Percentiles rank a stretch among this genome's conserved stretches.
These are phyloP conservation scores for Pseudolaguvia tuberculata DNA, from an alignment of 2,113 vertebrate species.

Conservation along the genomic window DNA sequence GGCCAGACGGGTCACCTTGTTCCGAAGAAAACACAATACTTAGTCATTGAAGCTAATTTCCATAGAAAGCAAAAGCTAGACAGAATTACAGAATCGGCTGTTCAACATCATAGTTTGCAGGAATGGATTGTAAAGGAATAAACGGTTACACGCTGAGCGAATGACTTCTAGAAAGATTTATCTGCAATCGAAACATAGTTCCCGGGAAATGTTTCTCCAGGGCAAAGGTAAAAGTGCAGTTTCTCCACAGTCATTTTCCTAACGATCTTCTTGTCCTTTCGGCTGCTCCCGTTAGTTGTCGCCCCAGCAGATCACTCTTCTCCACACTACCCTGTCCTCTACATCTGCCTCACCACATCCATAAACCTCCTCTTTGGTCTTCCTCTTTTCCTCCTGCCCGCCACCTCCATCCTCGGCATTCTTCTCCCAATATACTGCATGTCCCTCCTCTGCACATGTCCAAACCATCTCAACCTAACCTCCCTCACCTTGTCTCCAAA, in stretches of 20 bases:
- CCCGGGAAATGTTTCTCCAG: background rate
- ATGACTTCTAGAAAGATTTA: background rate
- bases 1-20: constrained; percentile 83
- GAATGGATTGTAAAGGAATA: background rate
- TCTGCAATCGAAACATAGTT: background rate
- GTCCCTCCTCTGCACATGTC: too few species aligned
- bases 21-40: constrained; percentile 10
- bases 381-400: too few species aligned
- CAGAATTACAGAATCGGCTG: background rate
- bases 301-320: too few species aligned
- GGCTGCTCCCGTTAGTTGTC: too few species aligned
- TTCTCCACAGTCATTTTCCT: background rate
- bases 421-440: too few species aligned
- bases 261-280: too few species aligned
- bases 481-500: too few species aligned
- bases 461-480: too few species aligned
- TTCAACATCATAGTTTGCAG: background rate
- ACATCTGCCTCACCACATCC: too few species aligned
- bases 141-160: background rate
- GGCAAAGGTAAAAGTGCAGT: background rate
- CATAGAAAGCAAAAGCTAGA: background rate
- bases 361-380: too few species aligned
- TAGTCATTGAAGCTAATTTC: constrained; percentile 19
- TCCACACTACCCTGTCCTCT: too few species aligned
- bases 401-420: too few species aligned